Base-by-base conservation (phyloP, 2,113 vertebrate genomes). In the Eretmochelys imbricata region DNA sequence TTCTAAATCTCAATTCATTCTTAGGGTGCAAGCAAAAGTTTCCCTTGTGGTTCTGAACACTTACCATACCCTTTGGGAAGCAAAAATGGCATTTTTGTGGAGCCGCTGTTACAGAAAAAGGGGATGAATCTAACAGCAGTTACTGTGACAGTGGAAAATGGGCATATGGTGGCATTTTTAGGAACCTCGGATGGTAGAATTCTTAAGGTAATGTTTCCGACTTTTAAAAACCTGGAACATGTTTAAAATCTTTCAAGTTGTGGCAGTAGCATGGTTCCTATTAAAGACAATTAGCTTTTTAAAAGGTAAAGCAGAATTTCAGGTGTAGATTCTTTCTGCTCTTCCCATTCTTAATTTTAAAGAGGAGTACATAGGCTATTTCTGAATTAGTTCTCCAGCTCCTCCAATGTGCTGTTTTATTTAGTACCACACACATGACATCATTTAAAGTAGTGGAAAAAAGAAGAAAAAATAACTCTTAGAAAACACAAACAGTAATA, bases 11-110 rank as follows among this genome's bases (percentile, higher is more conserved):
- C 93, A 93, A 24, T 96, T 97, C 93, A 75, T 91, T 95, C 80
- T 90, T 91, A 98, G 98, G 96, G 96, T 94, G 96, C 97, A 96
- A 98, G 97, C 38, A 17, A 88, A 50, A 91, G 0, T 3, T 99
- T 98, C 96, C 97, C 76, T 3, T 99, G 99, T 75, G 99, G 99
- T 65, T 99, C 98, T 0, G 99, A 99, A 94, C 99, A 99, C 96
- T 98, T 99, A 92, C 99, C 99, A 0, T 99, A 99, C 48, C 99
- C 99, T 0, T 95, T 99, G 98, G 99, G 99, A 96, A 99, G 99
- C 91, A 99, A 92, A 9, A 94, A 98, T 2, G 98, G 98, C 27
- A 97, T 98, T 42, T 4, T n/a, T 6, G 92, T 95, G 84, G 93
- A 87, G 0, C 93, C 98, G 0, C 83, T 98, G 3, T 96, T 98